Evolutionary conservation across 2,113 vertebrate genomes (phyloP).

Genomic region (Hydropotes inermis): DNA sequence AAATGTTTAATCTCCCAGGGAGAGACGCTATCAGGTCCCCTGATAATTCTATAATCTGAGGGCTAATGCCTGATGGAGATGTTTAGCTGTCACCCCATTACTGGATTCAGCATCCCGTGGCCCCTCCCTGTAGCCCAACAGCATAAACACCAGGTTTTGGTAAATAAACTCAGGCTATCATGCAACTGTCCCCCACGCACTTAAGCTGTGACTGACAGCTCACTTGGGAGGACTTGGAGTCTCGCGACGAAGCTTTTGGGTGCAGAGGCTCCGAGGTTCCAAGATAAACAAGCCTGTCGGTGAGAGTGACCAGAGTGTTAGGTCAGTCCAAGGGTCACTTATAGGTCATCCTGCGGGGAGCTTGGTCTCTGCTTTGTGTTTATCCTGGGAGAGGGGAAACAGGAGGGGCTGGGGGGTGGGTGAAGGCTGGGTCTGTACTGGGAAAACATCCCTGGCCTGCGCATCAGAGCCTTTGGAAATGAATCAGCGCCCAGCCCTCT

Average conservation of each 20-base stretch:
- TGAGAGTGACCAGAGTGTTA: constrained; percentile 87
- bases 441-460: constrained; percentile 9
- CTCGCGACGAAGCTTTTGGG: constrained; percentile 71
- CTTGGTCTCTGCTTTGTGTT: constrained; percentile 84
- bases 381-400: constrained; percentile 80
- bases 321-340: constrained; percentile 89
- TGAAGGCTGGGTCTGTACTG: not conserved
- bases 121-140: constrained; percentile 20
- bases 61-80: constrained; percentile 11
- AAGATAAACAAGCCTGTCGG: constrained; percentile 87
- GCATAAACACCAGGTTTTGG: constrained; percentile 57
- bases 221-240: constrained; percentile 60
- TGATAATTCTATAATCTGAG: constrained; percentile 45
- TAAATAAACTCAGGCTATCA: constrained; percentile 67
- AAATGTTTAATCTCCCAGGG: constrained; percentile 55
- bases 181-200: constrained; percentile 28
- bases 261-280: constrained; percentile 76
- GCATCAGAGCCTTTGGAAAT: not conserved
- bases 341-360: constrained; percentile 89
- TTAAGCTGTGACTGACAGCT: constrained; percentile 67
- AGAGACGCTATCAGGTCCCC: constrained; percentile 1
- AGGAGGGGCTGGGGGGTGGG: not conserved
- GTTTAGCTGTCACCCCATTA: not conserved
- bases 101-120: constrained; percentile 22
- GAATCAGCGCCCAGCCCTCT: not conserved